These are phyloP conservation scores for Tragulus kanchil DNA, from an alignment of 2,113 vertebrate species.

Conservation along the genomic window DNA sequence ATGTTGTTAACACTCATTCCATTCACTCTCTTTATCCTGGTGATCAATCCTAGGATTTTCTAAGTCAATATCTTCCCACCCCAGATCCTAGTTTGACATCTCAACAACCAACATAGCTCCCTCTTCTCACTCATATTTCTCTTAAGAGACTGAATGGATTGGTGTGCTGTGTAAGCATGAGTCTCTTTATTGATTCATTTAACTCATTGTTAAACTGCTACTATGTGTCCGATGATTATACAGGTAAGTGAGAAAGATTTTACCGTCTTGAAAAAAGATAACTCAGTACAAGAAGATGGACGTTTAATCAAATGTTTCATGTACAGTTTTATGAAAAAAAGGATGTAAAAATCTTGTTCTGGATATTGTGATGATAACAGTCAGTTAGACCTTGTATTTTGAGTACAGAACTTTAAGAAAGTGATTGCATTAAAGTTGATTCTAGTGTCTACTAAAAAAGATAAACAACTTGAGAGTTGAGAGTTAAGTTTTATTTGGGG, in stretches of 20 bases:
- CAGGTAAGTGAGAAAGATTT: not conserved
- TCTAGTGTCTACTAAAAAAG: no score
- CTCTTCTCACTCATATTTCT: not conserved
- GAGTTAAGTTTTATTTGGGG: no score
- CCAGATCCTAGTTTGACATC: not conserved
- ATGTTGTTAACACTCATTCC: not conserved
- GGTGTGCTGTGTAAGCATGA: not conserved
- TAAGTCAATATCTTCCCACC: not conserved
- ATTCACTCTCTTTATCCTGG: not conserved
- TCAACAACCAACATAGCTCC: not conserved
- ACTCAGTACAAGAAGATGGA: not conserved
- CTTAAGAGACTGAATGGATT: not conserved
- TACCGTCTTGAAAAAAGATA: not conserved
- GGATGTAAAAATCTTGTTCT: not conserved
- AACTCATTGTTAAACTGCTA: not conserved
- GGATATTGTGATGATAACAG: not conserved
- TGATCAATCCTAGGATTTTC: not conserved
- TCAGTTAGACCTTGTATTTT: not conserved
- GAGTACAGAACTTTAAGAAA: not conserved
- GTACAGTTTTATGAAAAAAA: not conserved
- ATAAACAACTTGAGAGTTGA: no score
- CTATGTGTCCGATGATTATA: not conserved
- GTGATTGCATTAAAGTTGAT: not conserved
- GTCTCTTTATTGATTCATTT: not conserved
- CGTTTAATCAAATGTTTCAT: not conserved